These are phyloP conservation scores for Heliconius sara DNA, from an alignment of 2,888 invertebrate species.

Conservation along the genomic window DNA sequence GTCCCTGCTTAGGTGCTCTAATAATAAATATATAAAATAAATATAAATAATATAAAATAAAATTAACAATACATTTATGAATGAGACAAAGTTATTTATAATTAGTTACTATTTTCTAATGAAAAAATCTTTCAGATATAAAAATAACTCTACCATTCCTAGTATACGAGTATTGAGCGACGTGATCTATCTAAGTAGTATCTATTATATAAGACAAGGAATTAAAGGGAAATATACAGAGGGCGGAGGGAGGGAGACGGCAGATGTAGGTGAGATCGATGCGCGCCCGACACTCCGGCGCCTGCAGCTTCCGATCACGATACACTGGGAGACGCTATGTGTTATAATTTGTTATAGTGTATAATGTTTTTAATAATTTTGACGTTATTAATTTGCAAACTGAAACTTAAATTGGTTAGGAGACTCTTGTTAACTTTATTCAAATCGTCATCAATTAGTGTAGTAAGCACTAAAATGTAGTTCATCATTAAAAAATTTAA, in stretches of 20 bases:
- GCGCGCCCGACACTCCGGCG: slow-evolving; percentile 73
- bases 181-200: slow-evolving; percentile 12
- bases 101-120: not conserved
- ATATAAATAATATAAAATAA: too few species aligned
- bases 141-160: not conserved
- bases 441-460: too few species aligned
- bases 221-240: slow-evolving; percentile 5
- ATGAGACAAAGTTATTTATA: too few species aligned
- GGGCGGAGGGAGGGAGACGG: slow-evolving; percentile 33
- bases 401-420: not conserved
- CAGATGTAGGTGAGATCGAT: slow-evolving; percentile 57
- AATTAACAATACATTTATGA: too few species aligned
- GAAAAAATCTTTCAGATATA: not conserved
- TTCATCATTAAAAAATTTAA: too few species aligned
- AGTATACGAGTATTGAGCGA: not conserved
- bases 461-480: too few species aligned
- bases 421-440: too few species aligned
- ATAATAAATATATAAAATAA: too few species aligned
- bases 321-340: slow-evolving; percentile 35
- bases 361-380: not conserved
- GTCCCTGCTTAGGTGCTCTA: too few species aligned
- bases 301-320: slow-evolving; percentile 51
- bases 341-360: not conserved
- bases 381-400: not conserved
- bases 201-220: slow-evolving; percentile 34